Conservation (phyloP, 2,888 invertebrate species). For the Toxonevra muliebris region DNA sequence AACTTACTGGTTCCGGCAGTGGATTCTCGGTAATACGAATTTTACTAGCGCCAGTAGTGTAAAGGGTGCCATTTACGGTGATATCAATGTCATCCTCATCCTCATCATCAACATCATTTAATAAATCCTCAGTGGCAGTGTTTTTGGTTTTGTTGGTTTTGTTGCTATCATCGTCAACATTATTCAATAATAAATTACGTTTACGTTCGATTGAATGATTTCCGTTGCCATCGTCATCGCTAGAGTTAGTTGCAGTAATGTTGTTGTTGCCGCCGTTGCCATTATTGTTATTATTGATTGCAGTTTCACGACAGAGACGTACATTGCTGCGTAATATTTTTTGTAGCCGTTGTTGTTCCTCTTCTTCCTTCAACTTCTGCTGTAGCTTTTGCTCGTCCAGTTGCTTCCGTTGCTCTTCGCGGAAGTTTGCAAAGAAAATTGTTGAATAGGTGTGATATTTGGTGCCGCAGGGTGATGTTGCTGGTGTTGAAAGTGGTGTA, state of each 20-base stretch:
- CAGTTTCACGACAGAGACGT: constrained; percentile 56
- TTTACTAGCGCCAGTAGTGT: constrained; percentile 55
- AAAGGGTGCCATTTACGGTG: constrained; percentile 50
- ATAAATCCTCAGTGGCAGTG: constrained; percentile 44
- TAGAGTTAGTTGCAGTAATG: constrained; percentile 15
- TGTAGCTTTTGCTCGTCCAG: constrained; percentile 36
- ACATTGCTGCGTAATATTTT: constrained; percentile 53
- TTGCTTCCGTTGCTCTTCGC: constrained; percentile 47
- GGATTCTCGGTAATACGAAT: constrained; percentile 66
- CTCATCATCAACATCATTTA: constrained; percentile 46
- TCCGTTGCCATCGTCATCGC: constrained; percentile 43
- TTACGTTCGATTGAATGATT: constrained; percentile 39
- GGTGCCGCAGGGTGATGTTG: constrained; percentile 62
- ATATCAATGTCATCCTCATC: constrained; percentile 32
- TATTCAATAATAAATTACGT: constrained; percentile 36
- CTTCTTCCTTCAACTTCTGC: constrained; percentile 19
- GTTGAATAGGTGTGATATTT: constrained; percentile 61
- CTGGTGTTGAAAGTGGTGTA: constrained; percentile 62
- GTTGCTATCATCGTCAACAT: constrained; percentile 35
- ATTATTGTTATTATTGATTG: constrained; percentile 54
- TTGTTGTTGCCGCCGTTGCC: constrained; percentile 21
- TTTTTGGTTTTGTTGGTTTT: constrained; percentile 44
- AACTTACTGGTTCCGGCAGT: constrained; percentile 64
- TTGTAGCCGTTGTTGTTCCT: constrained; percentile 48
- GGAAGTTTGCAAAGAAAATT: constrained; percentile 62